Evolutionary conservation across 2,797 vertebrate genomes (phyloP), one percentile per base, ranked within the genome.

Genomic region (Coreius guichenoti): DNA sequence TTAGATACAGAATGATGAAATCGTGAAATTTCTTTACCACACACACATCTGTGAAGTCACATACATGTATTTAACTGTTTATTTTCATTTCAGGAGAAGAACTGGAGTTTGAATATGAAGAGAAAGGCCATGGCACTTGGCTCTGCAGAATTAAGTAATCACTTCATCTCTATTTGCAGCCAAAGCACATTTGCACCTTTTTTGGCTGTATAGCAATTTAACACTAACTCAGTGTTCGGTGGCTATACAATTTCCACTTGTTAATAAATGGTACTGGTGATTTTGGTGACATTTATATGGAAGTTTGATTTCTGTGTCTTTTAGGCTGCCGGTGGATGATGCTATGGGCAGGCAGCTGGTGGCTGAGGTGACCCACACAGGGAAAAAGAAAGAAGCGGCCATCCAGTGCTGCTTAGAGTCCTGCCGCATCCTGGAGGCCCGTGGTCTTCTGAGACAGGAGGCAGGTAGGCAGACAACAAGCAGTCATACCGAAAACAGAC

Each of bases 81-180:
- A 4, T 85, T 74, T 80, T 39, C 8, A 80, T 43, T 87, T 17
- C 82, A 99, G 98, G 98, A 84, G 98, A 99, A 92, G 98, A 99
- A 91, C 93, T 99, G 89, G 98, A 98, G 86, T 99, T 98, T 88
- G 98, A 99, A 84, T 99, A 97, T 90, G 98, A 99, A 89, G 97
- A 99, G 86, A 95, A 96, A 91, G 96, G 94, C 29, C 97, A 97
- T 3, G 97, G 97, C 77, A 96, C 94, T 77, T 99, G 98, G 98
- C 95, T 99, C 0, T 99, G 98, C 93, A 96, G 97, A 91, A 96
- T 99, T 90, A 99, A 96, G 98, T 99, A 94, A 83, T 94, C 90
- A 5, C 3, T 43, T 7, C 61, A 67, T 17, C 72, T 81, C 11
- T 75, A 21, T 49, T 51, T 61, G 21, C 17, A n/a, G 17, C 29